Evolutionary conservation across 2,113 vertebrate species (phyloP), one percentile per base, ranked within the genome.

Genomic region (Chaetodon auriga): DNA sequence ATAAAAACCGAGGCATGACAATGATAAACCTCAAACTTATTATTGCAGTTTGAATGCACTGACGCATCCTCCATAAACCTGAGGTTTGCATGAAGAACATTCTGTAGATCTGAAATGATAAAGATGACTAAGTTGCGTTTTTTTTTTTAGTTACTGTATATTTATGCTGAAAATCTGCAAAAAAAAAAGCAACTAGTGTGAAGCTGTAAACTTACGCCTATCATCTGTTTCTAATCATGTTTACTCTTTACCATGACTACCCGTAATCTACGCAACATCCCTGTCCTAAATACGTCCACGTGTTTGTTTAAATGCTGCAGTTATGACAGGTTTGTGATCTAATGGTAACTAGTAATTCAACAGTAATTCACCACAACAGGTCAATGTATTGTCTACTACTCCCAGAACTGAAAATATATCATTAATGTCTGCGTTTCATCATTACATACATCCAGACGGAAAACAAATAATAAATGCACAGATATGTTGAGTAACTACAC

Each of bases 181-280:
- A 84, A 82, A 86, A 86, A 89, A 81, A 85, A 89, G 87, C 77
- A 45, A 83, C 91, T 93, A 91, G 19, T 68, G 78, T 79, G 82
- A 88, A 89, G 90, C 88, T 92, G 91, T 91, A 93, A 93, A 92
- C 87, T 66, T 86, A 66, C 51, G 45, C 69, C 77, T 86, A 90
- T 89, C 48, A 41, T 85, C 79, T 84, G 82, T 88, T 81, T 89
- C 92, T 93, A 95, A 89, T 89, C 76, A 76, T 84, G 82, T 79
- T 90, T 81, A 90, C 60, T 95, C 94, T 96, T 96, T 79, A 95
- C 96, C 95, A 94, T 96, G 96, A 96, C 97, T 98, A 99, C 97
- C 97, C 96, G 97, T 98, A 98, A 97, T 97, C 96, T 98, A 97
- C 93, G 95, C 96, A 96, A 97, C 96, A 95, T 92, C 89, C 90